Evolutionary conservation across 2,113 vertebrate species (phyloP).

Genomic region (Gila orcuttii): DNA sequence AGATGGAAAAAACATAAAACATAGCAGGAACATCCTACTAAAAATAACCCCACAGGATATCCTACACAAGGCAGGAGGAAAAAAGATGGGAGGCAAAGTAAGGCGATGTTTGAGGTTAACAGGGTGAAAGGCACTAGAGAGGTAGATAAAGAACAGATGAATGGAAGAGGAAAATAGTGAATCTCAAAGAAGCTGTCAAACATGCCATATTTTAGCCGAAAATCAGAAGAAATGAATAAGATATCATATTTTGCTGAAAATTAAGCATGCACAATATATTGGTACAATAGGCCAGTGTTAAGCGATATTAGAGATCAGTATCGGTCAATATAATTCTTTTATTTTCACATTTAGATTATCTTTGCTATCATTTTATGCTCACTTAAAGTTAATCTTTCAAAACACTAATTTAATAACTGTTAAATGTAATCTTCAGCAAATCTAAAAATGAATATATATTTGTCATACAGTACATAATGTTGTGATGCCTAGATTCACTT

Average conservation of each 20-base stretch:
- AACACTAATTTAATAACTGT: not conserved
- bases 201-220: not conserved
- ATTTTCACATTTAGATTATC: not conserved
- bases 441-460: not conserved
- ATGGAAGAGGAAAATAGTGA: not conserved
- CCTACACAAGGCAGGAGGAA: constrained; percentile 7
- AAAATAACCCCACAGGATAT: constrained; percentile 57
- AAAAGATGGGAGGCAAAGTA: not conserved
- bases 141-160: not conserved
- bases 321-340: not conserved
- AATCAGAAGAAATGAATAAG: not conserved
- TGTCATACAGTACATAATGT: not conserved
- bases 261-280: not conserved
- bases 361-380: not conserved
- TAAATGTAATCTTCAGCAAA: not conserved
- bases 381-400: not conserved
- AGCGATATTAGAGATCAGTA: not conserved
- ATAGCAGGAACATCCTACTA: constrained; percentile 30
- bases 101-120: not conserved
- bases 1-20: constrained; percentile 23
- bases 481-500: not conserved
- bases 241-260: not conserved
- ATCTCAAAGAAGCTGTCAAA: not conserved
- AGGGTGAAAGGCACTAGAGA: not conserved
- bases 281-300: not conserved